Percentiles rank a stretch among this genome's conserved stretches.
phyloP scores from a whole-genome alignment of 2,113 vertebrate species.

The Suncus etruscus region DNA sequence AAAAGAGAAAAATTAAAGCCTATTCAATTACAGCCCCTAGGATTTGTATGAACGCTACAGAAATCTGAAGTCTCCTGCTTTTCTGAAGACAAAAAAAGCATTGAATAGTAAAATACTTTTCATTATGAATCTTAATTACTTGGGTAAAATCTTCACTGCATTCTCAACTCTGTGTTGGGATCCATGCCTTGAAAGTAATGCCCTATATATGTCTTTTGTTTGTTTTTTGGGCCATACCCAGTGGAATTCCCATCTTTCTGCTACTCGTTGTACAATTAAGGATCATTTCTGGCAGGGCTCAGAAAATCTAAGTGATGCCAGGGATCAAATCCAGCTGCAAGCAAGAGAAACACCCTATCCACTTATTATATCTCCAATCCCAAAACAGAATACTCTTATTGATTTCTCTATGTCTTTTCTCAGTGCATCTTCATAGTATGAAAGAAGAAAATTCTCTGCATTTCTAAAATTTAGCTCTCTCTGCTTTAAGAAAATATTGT shows the following conservation, averaged over 20 bases:
- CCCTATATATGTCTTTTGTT: not conserved
- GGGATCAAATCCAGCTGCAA: too few species aligned
- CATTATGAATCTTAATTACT: not conserved
- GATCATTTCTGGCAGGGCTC: too few species aligned
- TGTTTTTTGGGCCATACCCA: too few species aligned
- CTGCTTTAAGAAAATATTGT: not conserved
- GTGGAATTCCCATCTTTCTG: too few species aligned
- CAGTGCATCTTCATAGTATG: not conserved
- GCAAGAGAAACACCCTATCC: too few species aligned
- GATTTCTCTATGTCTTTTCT: not conserved
- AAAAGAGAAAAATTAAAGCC: slow-evolving; percentile 37
- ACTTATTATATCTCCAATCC: too few species aligned
- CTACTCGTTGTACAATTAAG: too few species aligned
- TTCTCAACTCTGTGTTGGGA: not conserved
- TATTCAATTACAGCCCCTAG: not conserved
- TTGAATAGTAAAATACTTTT: not conserved
- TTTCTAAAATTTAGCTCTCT: not conserved
- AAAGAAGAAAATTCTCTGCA: slow-evolving; percentile 14
- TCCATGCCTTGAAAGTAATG: not conserved
- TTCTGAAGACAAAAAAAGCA: not conserved
- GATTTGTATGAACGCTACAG: not conserved
- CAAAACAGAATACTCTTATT: too few species aligned
- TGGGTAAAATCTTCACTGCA: not conserved
- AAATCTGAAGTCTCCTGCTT: not conserved
- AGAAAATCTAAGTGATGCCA: too few species aligned